Evolutionary conservation across 2,888 invertebrate genomes (phyloP), one percentile per base, ranked within the genome.

Genomic region (Cremastobaeus sp.): DNA sequence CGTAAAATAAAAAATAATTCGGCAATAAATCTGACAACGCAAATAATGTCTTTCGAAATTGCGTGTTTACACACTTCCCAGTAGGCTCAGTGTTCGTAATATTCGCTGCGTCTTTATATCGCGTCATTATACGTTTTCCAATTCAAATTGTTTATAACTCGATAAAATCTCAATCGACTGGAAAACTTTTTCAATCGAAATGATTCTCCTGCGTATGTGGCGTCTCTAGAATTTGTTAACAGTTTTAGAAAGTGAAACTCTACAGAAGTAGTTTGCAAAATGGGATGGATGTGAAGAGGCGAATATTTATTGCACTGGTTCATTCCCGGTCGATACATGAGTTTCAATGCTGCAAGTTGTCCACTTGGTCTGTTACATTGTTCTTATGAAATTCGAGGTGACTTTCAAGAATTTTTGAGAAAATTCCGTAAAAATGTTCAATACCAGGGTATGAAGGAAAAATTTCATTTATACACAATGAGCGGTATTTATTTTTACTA

Each of bases 21-120:
- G 35, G 45, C 17, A 21, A 59, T 59, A 59, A 59, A 59, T 59
- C 21, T 5, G n/a, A n/a, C n/a, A 34, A 35, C 35, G 43, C 43
- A 57, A 57, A 48, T 48, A 48, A 17, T 25, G 30, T 34, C 18
- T 39, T 60, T 48, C 39, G 48, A 59, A 59, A 59, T 45, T 21
- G 48, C 28, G 28, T 12, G 48, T 39, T 34, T n/a, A n/a, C n/a
- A n/a, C n/a, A n/a, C n/a, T n/a, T n/a, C n/a, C n/a, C n/a, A n/a
- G n/a, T n/a, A n/a, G n/a, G n/a, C 18, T 21, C 35, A 45, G 34
- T 48, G 34, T 20, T 34, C 48, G 18, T 47, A 47, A 47, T 47
- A 47, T 30, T 47, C n/a, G 9, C 25, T 34, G 11, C 48, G 34
- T 48, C 48, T 15, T 6, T 5, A 17, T 48, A 20, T 34, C n/a